Evolutionary conservation across 2,797 vertebrate genomes (phyloP), one percentile per base, ranked within the genome.

Genomic region (Melanotaenia parkinsoni): DNA sequence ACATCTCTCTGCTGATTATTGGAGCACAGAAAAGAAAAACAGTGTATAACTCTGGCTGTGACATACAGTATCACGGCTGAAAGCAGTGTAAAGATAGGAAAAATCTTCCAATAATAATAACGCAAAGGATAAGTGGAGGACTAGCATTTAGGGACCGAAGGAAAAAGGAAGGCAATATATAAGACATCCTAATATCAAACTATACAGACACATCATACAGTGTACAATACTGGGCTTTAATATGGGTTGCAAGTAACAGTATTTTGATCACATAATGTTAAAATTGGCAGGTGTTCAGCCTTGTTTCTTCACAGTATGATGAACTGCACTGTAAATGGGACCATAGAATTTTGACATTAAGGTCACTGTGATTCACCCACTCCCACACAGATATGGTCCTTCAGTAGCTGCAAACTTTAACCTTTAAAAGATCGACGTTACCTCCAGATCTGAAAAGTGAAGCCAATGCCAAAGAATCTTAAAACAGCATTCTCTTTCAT

Each of bases 1-100:
- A 53, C 65, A 63, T 67, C 43, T 60, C 16, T 9, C 12, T 60
- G 53, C 6, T 81, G 74, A 76, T 75, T 73, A 73, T 70, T 58
- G 57, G 9, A 20, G 18, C 4, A 38, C 14, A 35, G 32, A 33
- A 18, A n/a, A 43, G n/a, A 66, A 62, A 50, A 50, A 20, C 63
- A 78, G 7, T 38, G 10, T 37, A 38, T 30, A 63, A 75, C 70
- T 11, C 0, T 35, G 57, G 11, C 56, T 58, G 67, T 63, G 43
- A 57, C 33, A 40, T 26, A n/a, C n/a, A n/a, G n/a, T n/a, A 43
- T 65, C 35, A 38, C 4, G 16, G 20, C n/a, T 45, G 13, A 57
- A 22, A 54, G 53, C 20, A 43, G 53, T 66, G 62, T 67, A 69
- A 33, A 69, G 30, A 22, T 20, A 64, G 53, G 50, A 24, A 47